These are phyloP conservation scores for Machaerirhynchus nigripectus DNA, from an alignment of 2,113 vertebrate genomes.

Conservation along the genomic window DNA sequence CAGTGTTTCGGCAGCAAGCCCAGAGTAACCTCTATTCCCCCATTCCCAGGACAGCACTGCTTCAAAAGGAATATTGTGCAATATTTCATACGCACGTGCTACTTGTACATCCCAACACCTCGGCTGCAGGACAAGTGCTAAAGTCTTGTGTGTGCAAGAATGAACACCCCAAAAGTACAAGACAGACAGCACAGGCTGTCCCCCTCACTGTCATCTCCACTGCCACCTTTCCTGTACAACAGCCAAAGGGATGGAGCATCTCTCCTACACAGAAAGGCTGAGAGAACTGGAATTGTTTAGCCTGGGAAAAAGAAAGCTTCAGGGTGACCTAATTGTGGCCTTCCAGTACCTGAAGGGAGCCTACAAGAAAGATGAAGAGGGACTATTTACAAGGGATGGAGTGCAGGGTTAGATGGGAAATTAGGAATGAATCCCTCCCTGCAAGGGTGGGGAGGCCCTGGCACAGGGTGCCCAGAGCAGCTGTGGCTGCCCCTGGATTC, in stretches of 20 bases:
- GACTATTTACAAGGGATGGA: neutral
- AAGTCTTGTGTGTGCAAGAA: neutral
- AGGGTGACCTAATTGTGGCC: neutral
- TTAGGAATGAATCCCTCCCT: neutral
- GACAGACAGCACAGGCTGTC: neutral
- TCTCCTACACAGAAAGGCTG: neutral
- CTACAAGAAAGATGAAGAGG: neutral
- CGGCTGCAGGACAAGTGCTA: neutral
- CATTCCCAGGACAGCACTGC: neutral
- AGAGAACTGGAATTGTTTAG: neutral
- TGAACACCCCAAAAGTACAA: neutral
- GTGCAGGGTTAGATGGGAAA: neutral
- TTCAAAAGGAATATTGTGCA: neutral
- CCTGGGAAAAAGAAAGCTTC: neutral
- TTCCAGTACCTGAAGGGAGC: neutral
- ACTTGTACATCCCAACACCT: neutral
- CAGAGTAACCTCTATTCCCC: neutral
- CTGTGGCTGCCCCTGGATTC: neutral
- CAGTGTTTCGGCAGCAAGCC: neutral
- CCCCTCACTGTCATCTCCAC: neutral
- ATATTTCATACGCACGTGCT: neutral
- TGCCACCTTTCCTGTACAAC: neutral
- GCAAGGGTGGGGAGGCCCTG: fast-evolving
- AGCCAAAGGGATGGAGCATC: neutral
- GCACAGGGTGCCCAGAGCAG: neutral